Evolutionary conservation across 2,797 vertebrate species (phyloP), one percentile per base, ranked within the genome.

Genomic region (Lepus townsendii): DNA sequence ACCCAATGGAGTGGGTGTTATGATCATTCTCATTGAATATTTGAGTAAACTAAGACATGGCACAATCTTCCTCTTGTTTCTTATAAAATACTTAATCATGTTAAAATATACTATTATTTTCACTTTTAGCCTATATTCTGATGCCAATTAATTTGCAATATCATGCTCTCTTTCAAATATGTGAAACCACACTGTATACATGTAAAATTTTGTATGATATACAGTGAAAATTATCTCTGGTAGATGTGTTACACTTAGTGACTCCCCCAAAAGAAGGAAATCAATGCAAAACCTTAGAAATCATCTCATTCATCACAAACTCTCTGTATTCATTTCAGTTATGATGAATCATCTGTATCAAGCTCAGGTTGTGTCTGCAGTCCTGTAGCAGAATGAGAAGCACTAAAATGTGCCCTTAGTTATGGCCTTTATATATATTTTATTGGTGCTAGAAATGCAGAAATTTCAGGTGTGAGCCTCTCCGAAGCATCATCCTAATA

Each of bases 211-310:
- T 38, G 8, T 42, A 7, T 54, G 24, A 73, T 88, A 80, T 88
- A 79, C 13, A 91, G 32, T 83, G 26, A 91, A 91, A 95, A 93
- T 93, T 27, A 88, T 52, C 35, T 54, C 78, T 50, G 86, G 47
- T 63, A 79, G 66, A 66, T 26, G 93, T 35, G 91, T 95, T 95
- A 65, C 68, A 54, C 22, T 69, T 91, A 95, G 77, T 68, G 32
- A 60, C 63, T 79, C 68, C 57, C 62, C 54, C 68, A 47, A 94
- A 89, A 78, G 69, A 75, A 88, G 69, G 54, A 96, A 96, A 88
- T 65, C 62, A 79, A 87, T 85, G 52, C 92, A 91, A 94, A 78
- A 71, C 32, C 85, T 84, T 83, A 83, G 22, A 94, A 94, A 85
- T 66, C 30, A 83, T 89, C 91, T 83, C 32, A 85, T 54, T 68